Conservation (phyloP, 2,888 invertebrate genomes). For the Plebejus anna region DNA sequence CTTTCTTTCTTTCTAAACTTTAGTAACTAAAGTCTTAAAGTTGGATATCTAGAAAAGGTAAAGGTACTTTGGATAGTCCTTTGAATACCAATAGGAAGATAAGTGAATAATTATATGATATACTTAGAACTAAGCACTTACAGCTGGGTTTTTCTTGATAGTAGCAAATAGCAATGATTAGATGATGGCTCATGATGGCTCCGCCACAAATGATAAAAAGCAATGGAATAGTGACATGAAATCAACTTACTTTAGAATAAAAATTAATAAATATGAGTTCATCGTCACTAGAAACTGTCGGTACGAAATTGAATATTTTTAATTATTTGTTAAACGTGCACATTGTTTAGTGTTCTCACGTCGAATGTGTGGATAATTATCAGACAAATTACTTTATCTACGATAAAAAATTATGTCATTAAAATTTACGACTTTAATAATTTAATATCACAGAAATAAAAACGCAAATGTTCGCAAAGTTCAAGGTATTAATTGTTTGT, state of each 20-base stretch:
- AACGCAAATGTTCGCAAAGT: not conserved
- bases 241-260: conserved; percentile 14
- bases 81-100: too few species aligned
- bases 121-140: too few species aligned
- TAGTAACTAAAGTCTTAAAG: too few species aligned
- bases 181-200: not conserved
- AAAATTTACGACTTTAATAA: not conserved
- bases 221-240: not conserved
- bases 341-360: not conserved
- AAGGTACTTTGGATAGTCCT: too few species aligned
- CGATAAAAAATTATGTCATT: not conserved
- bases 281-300: not conserved
- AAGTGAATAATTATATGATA: too few species aligned
- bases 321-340: not conserved
- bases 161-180: not conserved
- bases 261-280: not conserved
- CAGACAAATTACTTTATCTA: conserved; percentile 18
- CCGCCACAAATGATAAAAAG: not conserved
- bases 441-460: not conserved
- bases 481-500: not conserved
- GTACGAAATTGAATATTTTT: not conserved
- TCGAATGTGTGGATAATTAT: not conserved
- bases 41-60: too few species aligned
- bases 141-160: not conserved
- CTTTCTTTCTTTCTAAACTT: too few species aligned